Percentiles rank a stretch among this genome's conserved stretches.
Evolutionary conservation across 2,888 invertebrate species (phyloP).

Genomic region (Torymus auratus): DNA sequence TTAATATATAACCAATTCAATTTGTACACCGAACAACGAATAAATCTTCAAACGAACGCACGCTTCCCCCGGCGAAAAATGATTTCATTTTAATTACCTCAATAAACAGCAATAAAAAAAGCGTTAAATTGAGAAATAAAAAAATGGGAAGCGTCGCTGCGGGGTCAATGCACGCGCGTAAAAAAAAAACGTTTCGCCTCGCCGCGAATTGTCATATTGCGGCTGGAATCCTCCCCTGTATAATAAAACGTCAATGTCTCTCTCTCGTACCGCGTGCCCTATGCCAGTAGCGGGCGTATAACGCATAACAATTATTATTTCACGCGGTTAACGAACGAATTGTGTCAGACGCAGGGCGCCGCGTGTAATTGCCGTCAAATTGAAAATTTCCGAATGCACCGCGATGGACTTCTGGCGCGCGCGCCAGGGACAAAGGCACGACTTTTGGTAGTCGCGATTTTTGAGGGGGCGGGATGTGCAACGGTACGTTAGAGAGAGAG

Average conservation of each 20-base stretch:
- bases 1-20: no score
- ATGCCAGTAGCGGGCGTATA: constrained; percentile 13
- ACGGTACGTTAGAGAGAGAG: no score
- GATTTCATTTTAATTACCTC: background rate
- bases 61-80: background rate
- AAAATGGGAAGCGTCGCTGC: no score
- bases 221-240: constrained; percentile 12
- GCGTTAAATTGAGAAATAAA: no score
- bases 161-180: no score
- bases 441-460: no score
- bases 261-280: background rate
- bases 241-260: constrained; percentile 53
- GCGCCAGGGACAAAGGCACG: no score
- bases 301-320: constrained; percentile 67
- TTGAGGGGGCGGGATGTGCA: no score
- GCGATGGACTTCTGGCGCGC: constrained; percentile 29
- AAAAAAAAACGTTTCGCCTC: background rate
- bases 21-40: no score
- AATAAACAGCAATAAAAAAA: no score
- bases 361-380: constrained; percentile 55
- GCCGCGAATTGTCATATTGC: constrained; percentile 39
- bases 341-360: constrained; percentile 65
- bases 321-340: constrained; percentile 70
- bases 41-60: no score
- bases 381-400: constrained; percentile 56